Conservation (phyloP, 2,797 vertebrate species). For the Cynodonichthys magdalenae region DNA sequence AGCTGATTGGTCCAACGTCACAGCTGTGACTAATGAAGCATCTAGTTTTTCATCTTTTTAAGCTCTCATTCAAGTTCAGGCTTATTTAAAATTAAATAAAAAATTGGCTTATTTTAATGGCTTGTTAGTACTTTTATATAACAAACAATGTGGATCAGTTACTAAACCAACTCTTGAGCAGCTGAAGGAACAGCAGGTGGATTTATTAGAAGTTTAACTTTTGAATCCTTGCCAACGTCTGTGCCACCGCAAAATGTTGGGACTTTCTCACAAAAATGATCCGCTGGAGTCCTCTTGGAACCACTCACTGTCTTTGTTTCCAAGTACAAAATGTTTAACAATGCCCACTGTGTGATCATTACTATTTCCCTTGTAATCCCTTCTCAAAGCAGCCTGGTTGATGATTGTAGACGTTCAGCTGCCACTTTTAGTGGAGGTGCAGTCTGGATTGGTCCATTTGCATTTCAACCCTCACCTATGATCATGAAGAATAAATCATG, state of each 20-base stretch:
- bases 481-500: no score
- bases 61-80: neutral
- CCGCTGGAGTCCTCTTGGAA: slow-evolving; percentile 8
- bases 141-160: neutral
- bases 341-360: slow-evolving; percentile 4
- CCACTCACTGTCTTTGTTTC: slow-evolving; percentile 1
- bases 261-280: neutral
- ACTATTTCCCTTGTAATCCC: slow-evolving; percentile 6
- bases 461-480: no score
- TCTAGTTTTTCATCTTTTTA: neutral
- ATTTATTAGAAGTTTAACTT: slow-evolving; percentile 21
- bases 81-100: neutral
- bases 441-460: neutral
- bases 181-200: slow-evolving; percentile 21
- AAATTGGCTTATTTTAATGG: neutral
- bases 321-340: slow-evolving; percentile 19
- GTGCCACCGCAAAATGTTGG: slow-evolving; percentile 3
- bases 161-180: neutral
- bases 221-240: slow-evolving; percentile 9
- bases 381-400: neutral
- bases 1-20: neutral
- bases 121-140: neutral
- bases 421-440: neutral
- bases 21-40: neutral
- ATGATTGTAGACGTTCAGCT: neutral